Percentiles rank a stretch among this genome's conserved stretches.
Evolutionary conservation across 2,888 invertebrate genomes (phyloP).

Genomic region (Campoplex nolae): DNA sequence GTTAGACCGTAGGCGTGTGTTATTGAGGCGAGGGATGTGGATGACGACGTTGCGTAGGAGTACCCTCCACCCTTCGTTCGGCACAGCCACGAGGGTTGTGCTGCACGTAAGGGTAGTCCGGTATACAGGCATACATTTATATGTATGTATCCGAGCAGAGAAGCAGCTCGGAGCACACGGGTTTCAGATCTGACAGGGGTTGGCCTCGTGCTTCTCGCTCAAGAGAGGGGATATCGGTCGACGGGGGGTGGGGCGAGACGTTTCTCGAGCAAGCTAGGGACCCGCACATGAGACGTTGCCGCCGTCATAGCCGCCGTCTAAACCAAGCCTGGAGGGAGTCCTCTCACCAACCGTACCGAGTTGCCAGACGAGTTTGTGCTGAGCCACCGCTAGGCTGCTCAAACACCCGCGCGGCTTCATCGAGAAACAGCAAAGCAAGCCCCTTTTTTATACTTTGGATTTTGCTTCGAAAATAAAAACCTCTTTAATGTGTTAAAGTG

Average conservation of each 20-base stretch:
- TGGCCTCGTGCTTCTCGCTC: constrained; percentile 77
- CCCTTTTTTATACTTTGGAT: constrained; percentile 23
- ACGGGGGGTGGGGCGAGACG: constrained; percentile 72
- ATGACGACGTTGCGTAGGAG: constrained; percentile 82
- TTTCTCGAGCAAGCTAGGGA: constrained; percentile 67
- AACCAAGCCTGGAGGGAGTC: constrained; percentile 70
- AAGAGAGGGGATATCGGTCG: constrained; percentile 75
- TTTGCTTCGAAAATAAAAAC: constrained; percentile 22
- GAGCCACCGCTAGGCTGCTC: constrained; percentile 77
- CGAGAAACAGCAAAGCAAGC: constrained; percentile 29
- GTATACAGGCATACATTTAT: constrained; percentile 3
- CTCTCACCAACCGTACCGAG: constrained; percentile 70
- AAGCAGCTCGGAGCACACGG: constrained; percentile 76
- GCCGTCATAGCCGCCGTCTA: constrained; percentile 73
- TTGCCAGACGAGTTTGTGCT: constrained; percentile 83
- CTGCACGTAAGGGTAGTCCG: constrained; percentile 65
- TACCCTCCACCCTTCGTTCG: constrained; percentile 76
- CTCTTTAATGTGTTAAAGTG: constrained; percentile 29
- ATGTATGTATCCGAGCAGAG: constrained; percentile 57
- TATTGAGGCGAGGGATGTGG: constrained; percentile 76
- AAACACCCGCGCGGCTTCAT: constrained; percentile 59
- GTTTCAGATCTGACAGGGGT: constrained; percentile 79
- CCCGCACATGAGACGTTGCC: constrained; percentile 66
- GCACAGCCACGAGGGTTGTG: constrained; percentile 75
- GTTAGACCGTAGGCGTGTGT: constrained; percentile 66